Base-by-base conservation (phyloP, 2,888 invertebrate species). In the Eupsilia transversa region DNA sequence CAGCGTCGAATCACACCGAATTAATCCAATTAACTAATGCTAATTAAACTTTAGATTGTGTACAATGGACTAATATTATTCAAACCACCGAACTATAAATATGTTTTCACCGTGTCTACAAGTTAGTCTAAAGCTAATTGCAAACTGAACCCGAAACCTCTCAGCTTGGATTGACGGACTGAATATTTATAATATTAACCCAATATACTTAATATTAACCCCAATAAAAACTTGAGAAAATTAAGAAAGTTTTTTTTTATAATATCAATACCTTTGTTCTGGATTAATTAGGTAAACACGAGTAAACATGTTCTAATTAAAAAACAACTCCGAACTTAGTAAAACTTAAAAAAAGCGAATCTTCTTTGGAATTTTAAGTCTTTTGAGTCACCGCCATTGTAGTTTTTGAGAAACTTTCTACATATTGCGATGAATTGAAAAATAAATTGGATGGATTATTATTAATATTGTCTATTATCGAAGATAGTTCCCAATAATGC, bases 121-220 rank as follows among this genome's bases (percentile, higher is more conserved):
- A 73, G n/a, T 65, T 49, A 49, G 20, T 72, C 41, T 7, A 23
- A 65, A 68, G 41, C 54, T 4, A 72, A 77, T 73, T 56, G 67
- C 20, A 30, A 72, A 82, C 23, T 49, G 23, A 64, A 46, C 60
- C 73, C 43, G 33, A 73, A 73, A 79, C 17, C 60, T 54, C 33
- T 65, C 9, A 7, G 60, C 9, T 46, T 23, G 41, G 20, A 41
- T 66, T 54, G 82, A 66, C 7, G 33, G 43, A 46, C 38, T 27
- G 64, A 82, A 73, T 82, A 77, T 77, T 80, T 9, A 38, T 54
- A 65, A 74, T 65, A 69, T 69, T 17, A 49, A 41, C 27, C 41
- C 4, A 69, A 66, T 43, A 75, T n/a, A 38, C 71, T 80, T 49
- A 66, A 71, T 66, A 71, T 61, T 20, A 52, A 46, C 30, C 7